phyloP scores from a whole-genome alignment of 2,888 invertebrate genomes.

The Mamestra brassicae region DNA sequence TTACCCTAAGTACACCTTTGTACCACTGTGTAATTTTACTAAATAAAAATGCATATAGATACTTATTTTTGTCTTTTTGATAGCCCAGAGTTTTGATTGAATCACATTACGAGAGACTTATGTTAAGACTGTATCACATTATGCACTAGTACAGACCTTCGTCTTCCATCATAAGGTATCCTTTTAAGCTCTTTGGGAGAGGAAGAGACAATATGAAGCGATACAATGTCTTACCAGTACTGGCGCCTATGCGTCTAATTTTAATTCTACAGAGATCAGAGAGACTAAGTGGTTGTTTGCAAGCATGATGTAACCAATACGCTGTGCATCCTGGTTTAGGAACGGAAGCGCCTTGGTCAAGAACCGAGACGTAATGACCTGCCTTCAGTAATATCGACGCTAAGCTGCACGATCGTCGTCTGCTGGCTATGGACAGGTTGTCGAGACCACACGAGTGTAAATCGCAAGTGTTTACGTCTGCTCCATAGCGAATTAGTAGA shows the following conservation, averaged over 20 bases:
- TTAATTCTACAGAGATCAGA: constrained; percentile 91
- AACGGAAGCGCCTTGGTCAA: constrained; percentile 33
- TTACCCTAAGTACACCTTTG: constrained; percentile 79
- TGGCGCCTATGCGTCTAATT: constrained; percentile 80
- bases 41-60: constrained; percentile 63
- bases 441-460: constrained; percentile 90
- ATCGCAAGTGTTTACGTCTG: constrained; percentile 92
- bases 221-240: constrained; percentile 79
- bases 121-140: constrained; percentile 28
- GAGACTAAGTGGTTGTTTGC: constrained; percentile 88
- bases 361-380: constrained; percentile 75
- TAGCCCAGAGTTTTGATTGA: constrained; percentile 25
- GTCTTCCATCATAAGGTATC: constrained; percentile 91
- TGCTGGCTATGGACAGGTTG: constrained; percentile 90
- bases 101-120: constrained; percentile 14
- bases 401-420: constrained; percentile 76
- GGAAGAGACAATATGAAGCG: constrained; percentile 83
- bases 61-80: constrained; percentile 39
- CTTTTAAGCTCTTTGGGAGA: constrained; percentile 90
- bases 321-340: constrained; percentile 75
- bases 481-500: constrained; percentile 91
- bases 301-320: constrained; percentile 83
- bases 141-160: constrained; percentile 67
- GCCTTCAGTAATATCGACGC: constrained; percentile 85
- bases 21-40: constrained; percentile 72